Evolutionary conservation across 2,888 invertebrate species (phyloP).

Genomic region (Thera obeliscata): DNA sequence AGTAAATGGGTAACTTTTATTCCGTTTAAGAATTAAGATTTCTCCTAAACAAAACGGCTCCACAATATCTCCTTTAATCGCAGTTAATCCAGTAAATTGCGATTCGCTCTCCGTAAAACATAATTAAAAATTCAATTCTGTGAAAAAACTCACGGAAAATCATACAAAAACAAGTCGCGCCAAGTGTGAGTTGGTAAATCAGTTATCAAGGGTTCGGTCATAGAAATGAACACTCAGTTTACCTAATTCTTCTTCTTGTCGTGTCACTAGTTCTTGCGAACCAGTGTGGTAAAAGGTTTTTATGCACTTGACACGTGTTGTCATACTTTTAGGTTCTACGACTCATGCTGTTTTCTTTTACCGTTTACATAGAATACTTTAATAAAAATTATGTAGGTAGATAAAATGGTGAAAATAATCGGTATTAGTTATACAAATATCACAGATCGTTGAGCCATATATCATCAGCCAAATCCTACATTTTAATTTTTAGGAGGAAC

Average conservation of each 20-base stretch:
- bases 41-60: conserved; percentile 39
- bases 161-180: conserved; percentile 26
- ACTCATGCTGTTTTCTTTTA: too few species aligned
- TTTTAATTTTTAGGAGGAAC: too few species aligned
- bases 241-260: not conserved
- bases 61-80: conserved; percentile 57
- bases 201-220: conserved; percentile 7
- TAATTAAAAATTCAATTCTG: conserved; percentile 82
- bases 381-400: too few species aligned
- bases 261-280: too few species aligned
- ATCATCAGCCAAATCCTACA: too few species aligned
- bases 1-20: not conserved
- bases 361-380: too few species aligned
- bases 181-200: conserved; percentile 18
- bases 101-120: conserved; percentile 79
- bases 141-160: conserved; percentile 52
- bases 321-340: too few species aligned
- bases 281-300: too few species aligned
- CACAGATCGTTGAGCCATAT: too few species aligned
- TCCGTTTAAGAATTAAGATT: not conserved
- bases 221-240: not conserved
- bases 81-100: conserved; percentile 80
- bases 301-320: too few species aligned
- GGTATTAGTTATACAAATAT: too few species aligned
- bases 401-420: too few species aligned